Conservation (phyloP, 1,140 invertebrate species). For the Arion vulgaris region DNA sequence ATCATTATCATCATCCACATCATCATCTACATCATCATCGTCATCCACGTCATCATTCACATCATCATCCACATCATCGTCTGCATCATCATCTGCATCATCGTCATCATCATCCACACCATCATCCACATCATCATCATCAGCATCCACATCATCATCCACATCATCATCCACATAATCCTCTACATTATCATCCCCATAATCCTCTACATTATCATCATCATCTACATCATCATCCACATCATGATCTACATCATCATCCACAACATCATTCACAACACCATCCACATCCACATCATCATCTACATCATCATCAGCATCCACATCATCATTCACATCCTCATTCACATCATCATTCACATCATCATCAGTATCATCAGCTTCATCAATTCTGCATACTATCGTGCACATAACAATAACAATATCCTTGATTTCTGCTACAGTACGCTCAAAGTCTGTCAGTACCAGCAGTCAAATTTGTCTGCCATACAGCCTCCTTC, state of each 20-base stretch:
- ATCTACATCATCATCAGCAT: neutral
- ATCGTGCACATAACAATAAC: no score
- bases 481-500: slow-evolving; percentile 76
- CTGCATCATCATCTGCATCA: neutral
- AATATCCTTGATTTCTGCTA: neutral
- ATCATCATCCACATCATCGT: no score
- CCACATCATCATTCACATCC: no score
- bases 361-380: no score
- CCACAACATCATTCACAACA: no score
- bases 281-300: neutral
- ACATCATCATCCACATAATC: neutral
- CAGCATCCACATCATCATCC: neutral
- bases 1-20: no score
- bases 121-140: neutral
- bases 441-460: neutral
- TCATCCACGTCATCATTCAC: neutral
- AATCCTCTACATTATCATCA: no score
- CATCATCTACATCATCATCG: no score
- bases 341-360: no score
- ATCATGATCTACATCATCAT: neutral
- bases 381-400: no score
- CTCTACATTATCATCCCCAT: neutral
- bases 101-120: no score
- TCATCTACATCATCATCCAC: no score
- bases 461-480: slow-evolving; percentile 69